Base-by-base conservation (phyloP, 1,140 invertebrate species). In the Megathymus violae region DNA sequence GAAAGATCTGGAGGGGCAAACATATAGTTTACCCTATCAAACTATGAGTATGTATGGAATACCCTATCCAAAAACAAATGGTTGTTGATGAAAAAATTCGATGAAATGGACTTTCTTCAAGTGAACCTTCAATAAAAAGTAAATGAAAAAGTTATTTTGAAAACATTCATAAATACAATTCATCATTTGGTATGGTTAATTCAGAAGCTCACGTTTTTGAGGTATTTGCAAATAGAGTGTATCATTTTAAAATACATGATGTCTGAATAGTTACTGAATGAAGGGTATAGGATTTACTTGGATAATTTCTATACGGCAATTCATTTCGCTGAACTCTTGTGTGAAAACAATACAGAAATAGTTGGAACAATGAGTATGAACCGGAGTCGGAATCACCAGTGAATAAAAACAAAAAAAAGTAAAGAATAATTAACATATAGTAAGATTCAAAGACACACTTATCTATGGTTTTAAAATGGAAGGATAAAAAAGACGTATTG, bases 101-200 rank as follows among this genome's bases (percentile, higher is more conserved):
- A n/a, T n/a, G n/a, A n/a, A n/a, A 38, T 52, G 27, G 50, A 52
- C 50, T 52, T 40, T 17, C 34, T 52, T 52, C 50, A 52, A 40
- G 36, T 38, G 50, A 52, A 52, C 13, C 17, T 38, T 52, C 50
- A 52, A 52, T 52, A 52, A 52, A 52, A 52, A 52, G 34, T 38
- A 52, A 52, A 40, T 17, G 25, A 52, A 52, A 52, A 52, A 52
- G 36, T 52, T 52, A 54, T 54, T 38, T 54, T 41, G 36, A 41
- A 40, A 54, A 25, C 11, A 11, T 27, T 47, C 1, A 9, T 5
- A 47, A 47, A 47, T 47, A 27, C 11, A 46, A 22, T 46, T 46
- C 44, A 47, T 19, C 6, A 10, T 47, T 47, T 47, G 44, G 13
- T 27, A 31, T 31, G 25, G 46, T 48, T 48, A 47, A 16, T n/a